Conservation (phyloP, 2,113 vertebrate genomes). For the Limanda limanda region DNA sequence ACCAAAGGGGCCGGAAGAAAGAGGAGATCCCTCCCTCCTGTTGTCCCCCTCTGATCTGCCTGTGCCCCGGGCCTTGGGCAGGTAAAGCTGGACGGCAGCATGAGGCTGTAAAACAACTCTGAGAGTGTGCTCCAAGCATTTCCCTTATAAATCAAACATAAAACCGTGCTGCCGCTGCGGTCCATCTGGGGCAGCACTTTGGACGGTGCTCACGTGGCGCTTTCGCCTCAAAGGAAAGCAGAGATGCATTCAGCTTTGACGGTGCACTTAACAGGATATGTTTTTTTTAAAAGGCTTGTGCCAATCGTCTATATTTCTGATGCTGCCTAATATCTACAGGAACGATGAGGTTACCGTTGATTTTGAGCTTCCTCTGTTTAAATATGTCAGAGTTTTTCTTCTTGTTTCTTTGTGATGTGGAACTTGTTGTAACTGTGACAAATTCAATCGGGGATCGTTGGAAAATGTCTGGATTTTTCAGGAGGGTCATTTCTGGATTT, state of each 20-base stretch:
- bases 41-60: slow-evolving; percentile 38
- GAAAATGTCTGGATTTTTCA: too few species aligned
- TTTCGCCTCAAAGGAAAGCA: slow-evolving; percentile 36
- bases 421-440: too few species aligned
- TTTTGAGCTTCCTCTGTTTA: too few species aligned
- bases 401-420: too few species aligned
- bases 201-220: slow-evolving; percentile 50
- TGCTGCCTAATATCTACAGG: too few species aligned
- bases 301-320: background rate
- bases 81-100: slow-evolving; percentile 32
- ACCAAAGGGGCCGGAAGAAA: slow-evolving; percentile 25
- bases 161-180: slow-evolving; percentile 41
- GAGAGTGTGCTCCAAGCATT: slow-evolving; percentile 47
- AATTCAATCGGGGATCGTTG: too few species aligned
- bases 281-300: background rate
- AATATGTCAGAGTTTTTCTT: too few species aligned
- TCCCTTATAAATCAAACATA: slow-evolving; percentile 67
- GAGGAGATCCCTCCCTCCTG: slow-evolving; percentile 18
- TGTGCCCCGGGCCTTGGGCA: slow-evolving; percentile 22
- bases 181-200: slow-evolving; percentile 56
- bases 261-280: slow-evolving; percentile 42
- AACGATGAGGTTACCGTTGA: too few species aligned
- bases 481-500: too few species aligned
- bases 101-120: slow-evolving; percentile 58
- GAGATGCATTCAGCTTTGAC: slow-evolving; percentile 25